Percentiles rank a stretch among this genome's conserved stretches.
Evolutionary conservation across 2,797 vertebrate species (phyloP).

Genomic region (Discoglossus pictus): DNA sequence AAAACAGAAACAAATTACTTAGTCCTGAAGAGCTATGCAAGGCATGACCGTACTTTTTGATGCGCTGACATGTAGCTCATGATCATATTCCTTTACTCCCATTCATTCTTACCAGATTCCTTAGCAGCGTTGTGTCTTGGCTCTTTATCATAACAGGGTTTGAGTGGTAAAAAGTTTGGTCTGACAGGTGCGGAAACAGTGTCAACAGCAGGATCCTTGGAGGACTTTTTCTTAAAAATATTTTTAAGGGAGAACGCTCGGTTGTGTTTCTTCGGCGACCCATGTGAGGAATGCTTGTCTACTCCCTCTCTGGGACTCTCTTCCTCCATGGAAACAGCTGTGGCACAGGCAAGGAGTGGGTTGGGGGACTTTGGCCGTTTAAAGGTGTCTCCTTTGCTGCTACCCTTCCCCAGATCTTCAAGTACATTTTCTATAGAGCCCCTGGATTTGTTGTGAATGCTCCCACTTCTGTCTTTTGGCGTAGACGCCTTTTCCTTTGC

Average conservation of each 20-base stretch:
- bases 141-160: slow-evolving; percentile 52
- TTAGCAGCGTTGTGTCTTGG: neutral
- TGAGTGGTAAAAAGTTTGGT: slow-evolving; percentile 59
- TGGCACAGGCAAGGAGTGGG: slow-evolving; percentile 49
- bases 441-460: slow-evolving; percentile 21
- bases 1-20: no score
- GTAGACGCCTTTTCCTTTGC: slow-evolving; percentile 43
- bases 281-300: slow-evolving; percentile 16
- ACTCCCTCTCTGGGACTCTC: no score
- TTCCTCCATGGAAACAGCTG: slow-evolving; percentile 42
- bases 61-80: no score
- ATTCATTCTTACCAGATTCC: slow-evolving; percentile 55
- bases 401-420: slow-evolving; percentile 56
- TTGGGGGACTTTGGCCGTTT: slow-evolving; percentile 61
- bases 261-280: neutral
- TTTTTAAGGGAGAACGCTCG: slow-evolving; percentile 42
- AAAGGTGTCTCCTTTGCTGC: slow-evolving; percentile 53
- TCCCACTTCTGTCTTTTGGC: slow-evolving; percentile 21
- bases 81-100: no score
- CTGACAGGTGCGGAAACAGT: slow-evolving; percentile 23
- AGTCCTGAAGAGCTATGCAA: no score
- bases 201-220: slow-evolving; percentile 3
- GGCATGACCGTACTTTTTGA: no score
- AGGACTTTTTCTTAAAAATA: slow-evolving; percentile 17
- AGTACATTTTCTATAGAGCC: slow-evolving; percentile 49